Base-by-base conservation (phyloP, 2,797 vertebrate species). In the Catostomus latipinnis region DNA sequence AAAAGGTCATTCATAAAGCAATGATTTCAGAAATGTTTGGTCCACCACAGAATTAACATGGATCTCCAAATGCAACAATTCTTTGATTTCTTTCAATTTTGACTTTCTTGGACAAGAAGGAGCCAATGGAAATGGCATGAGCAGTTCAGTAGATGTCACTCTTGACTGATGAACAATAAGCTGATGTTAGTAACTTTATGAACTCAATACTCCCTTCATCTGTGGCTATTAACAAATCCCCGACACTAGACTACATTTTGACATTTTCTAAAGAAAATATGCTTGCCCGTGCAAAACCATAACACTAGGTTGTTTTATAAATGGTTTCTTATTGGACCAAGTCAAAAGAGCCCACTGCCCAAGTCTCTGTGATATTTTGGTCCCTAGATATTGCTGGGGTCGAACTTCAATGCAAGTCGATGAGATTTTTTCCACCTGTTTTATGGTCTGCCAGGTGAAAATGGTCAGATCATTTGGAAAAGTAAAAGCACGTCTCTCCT, bases 1-100 rank as follows among this genome's bases (percentile, higher is more conserved):
- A 87, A 93, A 93, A 93, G 91, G 91, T 93, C 91, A 91, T 89
- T 90, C 90, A 88, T 89, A 82, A 87, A 85, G 75, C 84, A 89
- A 85, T 91, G 87, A 88, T 84, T 87, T 85, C 83, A 84, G 81
- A 83, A 87, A 83, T 88, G 74, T 88, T 88, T 88, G 83, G 68
- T 60, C 71, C 78, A 60, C 71, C 74, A 69, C 81, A 84, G 86
- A 80, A 78, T 60, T 70, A 88, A 79, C 18, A 68, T 49, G 85
- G 86, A 72, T 52, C 84, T 74, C 50, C 61, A 53, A 34, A 82
- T 63, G 52, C 78, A 80, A 84, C 87, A 79, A 69, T 82, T 71
- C 78, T 80, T 75, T 72, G 83, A 84, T 86, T 89, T 76, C 74
- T 83, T n/a, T 22, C 54, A 13, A 34, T 49, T 18, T 80, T 50